A percentile compares a stretch with the other conserved stretches of the same genome.
phyloP scores from a whole-genome alignment of 2,888 invertebrate genomes.

The Leuctra nigra region DNA sequence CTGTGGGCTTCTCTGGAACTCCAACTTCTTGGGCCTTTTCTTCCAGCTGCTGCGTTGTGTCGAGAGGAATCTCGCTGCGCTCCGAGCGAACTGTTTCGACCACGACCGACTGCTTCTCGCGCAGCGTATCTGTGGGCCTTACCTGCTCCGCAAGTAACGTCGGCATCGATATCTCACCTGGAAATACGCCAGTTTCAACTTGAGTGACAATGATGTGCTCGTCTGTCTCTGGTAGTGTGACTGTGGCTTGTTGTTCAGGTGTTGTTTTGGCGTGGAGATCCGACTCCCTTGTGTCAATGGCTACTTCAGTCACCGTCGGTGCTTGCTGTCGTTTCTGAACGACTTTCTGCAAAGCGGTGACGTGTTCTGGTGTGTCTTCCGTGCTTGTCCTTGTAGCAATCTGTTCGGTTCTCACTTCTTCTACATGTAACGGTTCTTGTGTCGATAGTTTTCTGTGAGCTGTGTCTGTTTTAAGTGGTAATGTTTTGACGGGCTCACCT shows the following conservation, averaged over 20 bases:
- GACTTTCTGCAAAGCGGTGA: conserved; percentile 24
- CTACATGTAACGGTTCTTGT: conserved; percentile 29
- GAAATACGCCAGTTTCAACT: conserved; percentile 29
- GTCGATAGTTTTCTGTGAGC: conserved; percentile 27
- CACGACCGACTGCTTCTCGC: conserved; percentile 21
- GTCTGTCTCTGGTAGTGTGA: conserved; percentile 27
- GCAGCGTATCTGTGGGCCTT: conserved; percentile 23
- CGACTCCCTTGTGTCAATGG: conserved; percentile 27
- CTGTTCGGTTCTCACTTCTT: conserved; percentile 29
- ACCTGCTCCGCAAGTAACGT: conserved; percentile 26
- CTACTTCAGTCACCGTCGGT: conserved; percentile 26
- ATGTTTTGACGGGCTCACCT: conserved; percentile 25
- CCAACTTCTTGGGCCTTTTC: conserved; percentile 2
- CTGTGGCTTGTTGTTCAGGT: conserved; percentile 28
- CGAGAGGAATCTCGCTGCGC: conserved; percentile 13
- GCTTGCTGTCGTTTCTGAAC: conserved; percentile 27
- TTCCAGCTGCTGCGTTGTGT: conserved; percentile 2
- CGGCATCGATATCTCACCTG: conserved; percentile 28
- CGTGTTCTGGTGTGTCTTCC: conserved; percentile 25
- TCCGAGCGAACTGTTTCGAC: conserved; percentile 18
- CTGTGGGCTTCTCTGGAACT: conserved; percentile 23
- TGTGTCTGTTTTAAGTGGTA: conserved; percentile 26
- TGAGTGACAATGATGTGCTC: conserved; percentile 26
- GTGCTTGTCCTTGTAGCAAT: conserved; percentile 26
- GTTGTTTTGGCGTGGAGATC: conserved; percentile 23